Base-by-base conservation (phyloP, 2,113 vertebrate genomes). In the Leucopsar rothschildi region DNA sequence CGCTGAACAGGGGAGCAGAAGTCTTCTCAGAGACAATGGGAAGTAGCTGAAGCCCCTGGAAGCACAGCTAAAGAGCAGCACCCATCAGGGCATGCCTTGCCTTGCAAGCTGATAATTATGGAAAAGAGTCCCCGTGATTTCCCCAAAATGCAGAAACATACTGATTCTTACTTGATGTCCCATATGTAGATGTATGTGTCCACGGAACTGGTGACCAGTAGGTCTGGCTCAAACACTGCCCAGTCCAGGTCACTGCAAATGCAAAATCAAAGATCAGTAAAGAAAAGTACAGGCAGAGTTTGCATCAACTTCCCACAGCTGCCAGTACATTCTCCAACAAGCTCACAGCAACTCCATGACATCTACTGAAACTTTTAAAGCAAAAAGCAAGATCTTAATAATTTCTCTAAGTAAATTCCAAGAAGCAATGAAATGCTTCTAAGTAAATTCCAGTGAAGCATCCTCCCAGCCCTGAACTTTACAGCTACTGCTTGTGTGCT, bases 161-260 rank as follows among this genome's bases (percentile, higher is more conserved):
- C 40, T 50, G 57, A 44, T 73, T 80, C 98, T 98, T 97, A 99
- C 99, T 99, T 99, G 96, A 99, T 99, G 96, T 99, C 99, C 99
- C 99, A 99, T 96, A 99, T 99, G 97, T 99, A 99, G 95, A 99
- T 99, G 96, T 99, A 99, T 0, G 99, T 99, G 97, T 99, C 99
- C 83, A 99, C 99, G 21, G 99, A 99, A 95, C 99, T 99, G 92
- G 99, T 99, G 78, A 99, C 99, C 82, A 99, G 97, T 44, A 99
- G 88, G 85, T 99, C 99, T 1, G 99, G 98, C 40, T 99, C 99
- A 88, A 99, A 99, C 92, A 99, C 99, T 1, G 99, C 99, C 99
- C 99, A 99, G 97, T 99, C 99, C 97, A 99, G 97, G 96, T 99
- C 99, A 18, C 99, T 99, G 96, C 47, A 85, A 97, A 93, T 8